Evolutionary conservation across 2,888 invertebrate species (phyloP).

Genomic region (Harpalus rufipes): DNA sequence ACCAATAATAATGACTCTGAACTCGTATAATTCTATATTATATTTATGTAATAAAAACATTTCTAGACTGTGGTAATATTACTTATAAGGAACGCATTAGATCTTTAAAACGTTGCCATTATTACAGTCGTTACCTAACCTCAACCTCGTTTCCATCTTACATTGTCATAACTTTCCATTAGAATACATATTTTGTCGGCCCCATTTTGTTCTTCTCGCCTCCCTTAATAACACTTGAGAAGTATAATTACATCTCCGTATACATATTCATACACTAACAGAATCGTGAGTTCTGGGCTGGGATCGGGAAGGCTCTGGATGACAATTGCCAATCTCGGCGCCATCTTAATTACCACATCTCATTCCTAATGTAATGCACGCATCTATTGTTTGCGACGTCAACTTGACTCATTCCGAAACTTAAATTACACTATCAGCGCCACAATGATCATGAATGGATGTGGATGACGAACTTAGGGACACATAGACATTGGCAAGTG

Average conservation of each 20-base stretch:
- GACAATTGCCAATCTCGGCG: conserved; percentile 57
- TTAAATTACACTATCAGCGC: conserved; percentile 54
- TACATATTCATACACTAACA: conserved; percentile 50
- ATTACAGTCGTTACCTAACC: not conserved
- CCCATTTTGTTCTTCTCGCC: conserved; percentile 20
- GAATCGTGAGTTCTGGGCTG: conserved; percentile 1
- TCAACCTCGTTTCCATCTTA: not conserved
- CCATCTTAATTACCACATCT: conserved; percentile 60
- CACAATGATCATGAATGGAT: conserved; percentile 29
- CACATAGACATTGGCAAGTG: not conserved
- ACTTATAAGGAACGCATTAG: not conserved
- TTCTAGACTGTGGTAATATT: too few species aligned
- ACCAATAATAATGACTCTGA: too few species aligned
- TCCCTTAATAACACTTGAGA: conserved; percentile 36
- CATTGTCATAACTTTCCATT: conserved; percentile 7
- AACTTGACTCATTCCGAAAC: conserved; percentile 55
- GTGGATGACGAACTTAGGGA: conserved; percentile 6
- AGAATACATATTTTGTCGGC: conserved; percentile 1
- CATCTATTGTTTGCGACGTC: conserved; percentile 56
- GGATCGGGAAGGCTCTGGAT: conserved; percentile 38
- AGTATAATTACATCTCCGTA: conserved; percentile 30
- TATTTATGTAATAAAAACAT: too few species aligned
- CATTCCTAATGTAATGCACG: conserved; percentile 58
- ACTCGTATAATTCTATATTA: too few species aligned
- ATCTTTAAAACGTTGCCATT: not conserved